Evolutionary conservation across 2,113 vertebrate species (phyloP), one percentile per base, ranked within the genome.

Genomic region (Lates calcarifer): DNA sequence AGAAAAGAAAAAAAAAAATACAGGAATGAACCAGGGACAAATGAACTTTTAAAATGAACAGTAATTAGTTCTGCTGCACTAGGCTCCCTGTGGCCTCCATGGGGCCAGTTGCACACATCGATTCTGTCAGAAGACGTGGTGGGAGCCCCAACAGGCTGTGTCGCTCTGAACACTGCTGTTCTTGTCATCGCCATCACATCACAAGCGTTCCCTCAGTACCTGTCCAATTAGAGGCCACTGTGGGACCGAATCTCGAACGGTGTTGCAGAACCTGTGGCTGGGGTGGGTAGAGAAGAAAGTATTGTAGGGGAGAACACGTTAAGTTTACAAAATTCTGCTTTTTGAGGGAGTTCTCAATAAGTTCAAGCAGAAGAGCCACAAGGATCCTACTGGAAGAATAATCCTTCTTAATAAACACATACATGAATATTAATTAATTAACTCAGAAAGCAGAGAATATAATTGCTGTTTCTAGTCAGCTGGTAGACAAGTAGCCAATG

Each of bases 41-140:
- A 92, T 85, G 24, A 84, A 89, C 81, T 86, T 87, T 82, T 69
- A 80, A 87, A 72, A 84, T 11, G 45, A 72, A 73, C 76, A 75
- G 83, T 87, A 88, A 90, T 92, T 91, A 92, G 79, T 81, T 81
- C 33, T 58, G 84, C 75, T 89, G 75, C 77, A 80, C 77, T 43
- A 20, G 69, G 65, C 68, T 78, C 81, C 78, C 79, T 7, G 45
- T 61, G 66, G 85, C 75, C 51, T 75, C 5, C 18, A 72, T 6
- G 12, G 47, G 83, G 60, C 64, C 74, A 26, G 69, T 2, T 14
- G 2, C 74, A 73, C 81, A 83, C 85, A 74, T 82, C 39, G 87
- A 90, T 87, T 78, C 76, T 81, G 89, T 84, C 77, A 77, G 62
- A 75, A 74, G 79, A 80, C 22, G 66, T 82, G 74, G 49, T 6